These are phyloP conservation scores for Philaenus spumarius DNA, from an alignment of 1,140 invertebrate genomes.

Conservation along the genomic window DNA sequence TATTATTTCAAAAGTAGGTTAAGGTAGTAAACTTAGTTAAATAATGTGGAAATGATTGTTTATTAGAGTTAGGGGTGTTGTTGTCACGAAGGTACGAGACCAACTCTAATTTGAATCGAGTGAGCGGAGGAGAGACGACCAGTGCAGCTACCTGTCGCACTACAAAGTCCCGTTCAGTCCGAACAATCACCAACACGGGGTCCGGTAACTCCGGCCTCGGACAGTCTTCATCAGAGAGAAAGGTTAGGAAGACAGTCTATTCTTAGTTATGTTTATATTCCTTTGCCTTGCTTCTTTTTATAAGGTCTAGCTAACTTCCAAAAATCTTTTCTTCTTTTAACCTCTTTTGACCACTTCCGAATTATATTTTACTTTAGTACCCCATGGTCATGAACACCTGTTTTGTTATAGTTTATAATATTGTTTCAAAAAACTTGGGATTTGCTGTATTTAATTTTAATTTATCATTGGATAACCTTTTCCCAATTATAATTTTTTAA, in stretches of 20 bases:
- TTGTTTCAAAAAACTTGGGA: no score
- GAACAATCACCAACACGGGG: slow-evolving; percentile 15
- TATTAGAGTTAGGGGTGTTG: neutral
- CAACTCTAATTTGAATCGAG: slow-evolving; percentile 1
- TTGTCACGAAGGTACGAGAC: neutral
- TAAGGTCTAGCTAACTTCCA: neutral
- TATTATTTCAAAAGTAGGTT: no score
- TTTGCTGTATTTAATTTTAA: no score
- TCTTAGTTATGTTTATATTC: neutral
- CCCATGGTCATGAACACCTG: no score
- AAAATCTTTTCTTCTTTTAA: no score
- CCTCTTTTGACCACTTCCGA: no score
- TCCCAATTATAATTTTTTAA: neutral
- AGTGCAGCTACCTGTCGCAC: neutral
- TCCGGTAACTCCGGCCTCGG: slow-evolving; percentile 23
- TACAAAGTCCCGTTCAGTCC: neutral
- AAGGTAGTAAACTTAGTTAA: neutral
- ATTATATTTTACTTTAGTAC: no score
- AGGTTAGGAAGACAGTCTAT: slow-evolving; percentile 19
- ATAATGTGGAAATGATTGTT: neutral
- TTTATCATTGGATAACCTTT: no score
- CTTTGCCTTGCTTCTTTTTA: neutral
- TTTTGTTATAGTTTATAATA: no score
- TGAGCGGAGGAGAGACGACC: neutral
- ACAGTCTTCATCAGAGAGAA: slow-evolving; percentile 7